Evolutionary conservation across 2,888 invertebrate genomes (phyloP), one percentile per base, ranked within the genome.

Genomic region (Parasteatoda lunata): DNA sequence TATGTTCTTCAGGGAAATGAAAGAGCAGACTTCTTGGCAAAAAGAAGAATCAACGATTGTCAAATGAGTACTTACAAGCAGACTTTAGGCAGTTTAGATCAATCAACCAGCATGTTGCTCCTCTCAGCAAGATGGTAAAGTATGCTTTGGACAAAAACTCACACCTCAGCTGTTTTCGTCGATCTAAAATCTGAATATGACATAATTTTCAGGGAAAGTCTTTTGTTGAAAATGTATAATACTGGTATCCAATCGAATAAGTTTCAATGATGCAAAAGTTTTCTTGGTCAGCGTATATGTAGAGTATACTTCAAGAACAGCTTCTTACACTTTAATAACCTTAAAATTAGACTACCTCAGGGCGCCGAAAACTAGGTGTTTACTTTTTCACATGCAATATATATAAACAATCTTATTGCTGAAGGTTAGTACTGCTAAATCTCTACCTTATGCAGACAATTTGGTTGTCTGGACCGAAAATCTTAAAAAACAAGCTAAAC

Each of bases 351-450:
- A 6, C 51, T 76, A 7, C 65, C 7, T 48, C 47, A 76, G 65
- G 11, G 76, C 48, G 7, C 65, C 66, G 15, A 48, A 64, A 76
- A 9, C 47, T 65, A 45, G 6, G 15, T 76, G 76, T 66, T 48
- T 65, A 49, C 66, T 65, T 6, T 76, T 75, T 65, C 64, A 76
- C 49, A 64, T 76, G 9, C 59, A 8, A 54, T 54, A 11, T 54
- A 76, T 76, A 76, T 76, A 65, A 76, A 76, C 66, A 9, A 76
- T 65, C 47, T 76, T 76, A 66, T 76, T 76, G 65, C 48, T 49
- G 48, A 65, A 48, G 48, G 65, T 65, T 66, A 47, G 48, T 13
- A 45, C 5, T 49, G 64, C 6, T 49, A 66, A 76, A 65, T 76
- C 65, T 15, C 65, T 76, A 65, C 48, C 65, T 49, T 65, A 76